Conservation (phyloP, 2,113 vertebrate species). For the Ptilonorhynchus violaceus region DNA sequence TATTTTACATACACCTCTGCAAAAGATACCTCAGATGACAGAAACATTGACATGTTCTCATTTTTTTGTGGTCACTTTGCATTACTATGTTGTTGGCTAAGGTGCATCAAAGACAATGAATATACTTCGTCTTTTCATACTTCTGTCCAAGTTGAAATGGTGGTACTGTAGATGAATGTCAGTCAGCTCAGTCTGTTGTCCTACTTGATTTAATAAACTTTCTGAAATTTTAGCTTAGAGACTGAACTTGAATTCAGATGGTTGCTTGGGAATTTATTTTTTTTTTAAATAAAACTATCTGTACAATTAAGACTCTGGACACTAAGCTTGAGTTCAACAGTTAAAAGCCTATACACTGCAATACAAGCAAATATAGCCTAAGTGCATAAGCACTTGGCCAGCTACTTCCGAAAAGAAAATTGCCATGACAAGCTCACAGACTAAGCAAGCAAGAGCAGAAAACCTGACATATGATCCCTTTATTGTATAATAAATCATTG, state of each 20-base stretch:
- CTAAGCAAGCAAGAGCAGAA: neutral
- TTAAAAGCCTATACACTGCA: neutral
- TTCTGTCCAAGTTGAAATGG: neutral
- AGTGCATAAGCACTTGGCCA: neutral
- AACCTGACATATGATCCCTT: neutral
- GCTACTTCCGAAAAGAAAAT: neutral
- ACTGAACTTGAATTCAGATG: neutral
- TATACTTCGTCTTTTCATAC: neutral
- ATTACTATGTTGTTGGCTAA: neutral
- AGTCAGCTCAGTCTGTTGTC: neutral
- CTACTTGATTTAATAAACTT: neutral
- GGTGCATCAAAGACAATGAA: neutral
- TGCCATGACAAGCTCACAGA: neutral
- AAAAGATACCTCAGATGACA: neutral
- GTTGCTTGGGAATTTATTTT: neutral
- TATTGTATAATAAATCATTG: neutral
- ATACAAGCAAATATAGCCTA: neutral
- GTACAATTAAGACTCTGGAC: neutral
- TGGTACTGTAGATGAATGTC: neutral
- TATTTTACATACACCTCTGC: neutral
- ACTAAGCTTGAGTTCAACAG: neutral
- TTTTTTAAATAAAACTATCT: neutral
- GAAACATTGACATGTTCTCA: neutral
- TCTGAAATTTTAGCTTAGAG: neutral
- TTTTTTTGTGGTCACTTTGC: neutral